Percentiles rank a stretch among this genome's conserved stretches.
These are phyloP conservation scores for Remorina albescens DNA, from an alignment of 2,797 vertebrate species.

Conservation along the genomic window DNA sequence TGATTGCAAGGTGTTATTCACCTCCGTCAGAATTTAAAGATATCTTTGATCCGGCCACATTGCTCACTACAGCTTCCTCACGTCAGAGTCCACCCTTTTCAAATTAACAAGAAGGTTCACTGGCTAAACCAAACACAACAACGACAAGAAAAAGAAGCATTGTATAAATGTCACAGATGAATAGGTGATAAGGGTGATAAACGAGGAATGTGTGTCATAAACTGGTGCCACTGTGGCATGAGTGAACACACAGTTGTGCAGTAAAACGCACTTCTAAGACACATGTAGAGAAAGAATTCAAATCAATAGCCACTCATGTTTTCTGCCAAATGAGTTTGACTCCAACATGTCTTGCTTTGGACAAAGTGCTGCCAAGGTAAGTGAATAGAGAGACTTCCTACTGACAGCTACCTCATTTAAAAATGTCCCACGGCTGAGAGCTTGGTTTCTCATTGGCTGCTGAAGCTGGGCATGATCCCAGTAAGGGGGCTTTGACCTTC, in stretches of 20 bases:
- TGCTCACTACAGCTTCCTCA: not conserved
- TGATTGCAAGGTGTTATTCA: slow-evolving; percentile 67
- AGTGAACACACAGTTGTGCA: slow-evolving; percentile 54
- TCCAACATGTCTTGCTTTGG: slow-evolving; percentile 65
- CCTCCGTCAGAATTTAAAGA: slow-evolving; percentile 37
- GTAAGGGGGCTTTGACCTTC: slow-evolving; percentile 52
- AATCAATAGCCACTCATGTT: slow-evolving; percentile 47
- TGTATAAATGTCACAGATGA: slow-evolving; percentile 48
- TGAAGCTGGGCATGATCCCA: slow-evolving; percentile 24
- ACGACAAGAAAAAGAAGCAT: slow-evolving; percentile 2
- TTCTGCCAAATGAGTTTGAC: slow-evolving; percentile 45
- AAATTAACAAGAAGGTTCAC: slow-evolving; percentile 46
- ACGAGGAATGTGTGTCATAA: slow-evolving; percentile 56
- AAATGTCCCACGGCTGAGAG: slow-evolving; percentile 39
- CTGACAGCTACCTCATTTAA: slow-evolving; percentile 58
- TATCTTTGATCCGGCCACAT: slow-evolving; percentile 63
- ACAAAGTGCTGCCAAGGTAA: slow-evolving; percentile 68
- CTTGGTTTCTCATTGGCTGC: slow-evolving; percentile 58
- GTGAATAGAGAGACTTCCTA: slow-evolving; percentile 57
- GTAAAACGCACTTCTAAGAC: slow-evolving; percentile 66
- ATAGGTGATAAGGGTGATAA: slow-evolving; percentile 46
- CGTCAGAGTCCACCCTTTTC: slow-evolving; percentile 26
- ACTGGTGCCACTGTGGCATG: slow-evolving; percentile 56
- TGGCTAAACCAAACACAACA: not conserved
- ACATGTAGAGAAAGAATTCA: slow-evolving; percentile 66